Base-by-base conservation (phyloP, 92 coral and sea anemone species). In the Siderastrea siderea region DNA sequence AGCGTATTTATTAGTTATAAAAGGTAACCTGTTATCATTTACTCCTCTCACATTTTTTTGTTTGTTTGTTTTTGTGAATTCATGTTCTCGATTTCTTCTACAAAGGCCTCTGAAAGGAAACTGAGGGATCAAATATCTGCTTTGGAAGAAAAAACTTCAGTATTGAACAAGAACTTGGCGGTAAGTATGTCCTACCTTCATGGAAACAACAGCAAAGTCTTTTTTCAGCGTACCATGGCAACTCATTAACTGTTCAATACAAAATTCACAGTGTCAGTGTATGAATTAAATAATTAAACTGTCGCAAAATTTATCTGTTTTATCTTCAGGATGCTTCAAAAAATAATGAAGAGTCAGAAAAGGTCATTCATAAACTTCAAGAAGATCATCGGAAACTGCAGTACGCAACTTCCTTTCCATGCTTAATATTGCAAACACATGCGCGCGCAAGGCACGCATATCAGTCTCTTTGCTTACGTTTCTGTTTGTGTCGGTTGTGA, bases 351-450 rank as follows among this genome's bases (percentile, higher is more conserved):
- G 95, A 85, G 49, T 73, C 90, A 19, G 58, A 85, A 3, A 65
- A 69, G 74, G 79, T 80, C 50, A 46, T 74, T 15, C 45, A 75
- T 43, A 80, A 79, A 61, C 79, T 64, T n/a, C 90, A 86, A 10
- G 91, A 89, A 77, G 91, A 89, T 11, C 55, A 78, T 49, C 77
- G 61, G 43, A 68, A 81, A 53, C 81, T 92, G 6, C 52, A 86
- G 78, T 78, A 84, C 44, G 71, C 1, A 26, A 26, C 38, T 26
- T 26, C 38, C 38, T 26, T 26, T 26, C 38, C 38, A 26, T 26
- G 38, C 38, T 26, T 26, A 26, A 26, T 26, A 26, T 71, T 70
- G n/a, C 46, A 67, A 17, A 64, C 69, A 26, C 38, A 26, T 0
- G 38, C 38, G 0, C 38, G 38, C 38, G 38, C 38, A 26, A 26